Conservation (phyloP, 2,113 vertebrate genomes). For the Leucosticte australis region DNA sequence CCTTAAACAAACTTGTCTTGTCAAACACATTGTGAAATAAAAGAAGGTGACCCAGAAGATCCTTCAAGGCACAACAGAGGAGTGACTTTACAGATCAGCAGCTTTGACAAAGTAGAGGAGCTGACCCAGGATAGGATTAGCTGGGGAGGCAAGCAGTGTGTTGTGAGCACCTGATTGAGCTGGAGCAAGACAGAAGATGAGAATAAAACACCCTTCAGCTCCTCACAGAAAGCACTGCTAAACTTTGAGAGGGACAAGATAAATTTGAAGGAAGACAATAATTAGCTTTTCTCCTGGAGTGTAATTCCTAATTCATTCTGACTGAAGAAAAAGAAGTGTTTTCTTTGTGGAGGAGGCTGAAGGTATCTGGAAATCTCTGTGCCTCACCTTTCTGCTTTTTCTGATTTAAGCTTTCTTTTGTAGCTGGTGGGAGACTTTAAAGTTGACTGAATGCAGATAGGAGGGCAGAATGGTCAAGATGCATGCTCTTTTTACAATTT, state of each 20-base stretch:
- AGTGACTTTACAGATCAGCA: constrained; percentile 35
- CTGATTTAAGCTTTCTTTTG: background rate
- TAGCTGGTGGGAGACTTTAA: background rate
- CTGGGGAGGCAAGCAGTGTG: background rate
- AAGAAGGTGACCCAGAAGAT: constrained; percentile 29
- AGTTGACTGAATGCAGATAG: background rate
- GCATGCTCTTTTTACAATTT: background rate
- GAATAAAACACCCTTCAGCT: background rate
- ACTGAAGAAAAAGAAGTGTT: background rate
- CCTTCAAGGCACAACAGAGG: background rate
- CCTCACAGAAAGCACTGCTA: background rate
- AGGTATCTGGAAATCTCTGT: background rate
- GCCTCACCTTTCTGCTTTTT: background rate
- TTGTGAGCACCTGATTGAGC: background rate
- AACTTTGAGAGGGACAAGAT: background rate
- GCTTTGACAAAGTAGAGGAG: constrained; percentile 2
- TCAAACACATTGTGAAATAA: background rate
- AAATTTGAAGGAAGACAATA: background rate
- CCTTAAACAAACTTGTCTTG: constrained; percentile 17
- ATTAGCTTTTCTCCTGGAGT: background rate
- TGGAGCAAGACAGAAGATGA: background rate
- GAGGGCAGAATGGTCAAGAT: background rate
- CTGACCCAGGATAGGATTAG: constrained; percentile 25
- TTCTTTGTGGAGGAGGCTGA: background rate
- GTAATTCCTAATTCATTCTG: background rate